phyloP scores from a whole-genome alignment of 1,140 invertebrate genomes.

The Magallana angulata region DNA sequence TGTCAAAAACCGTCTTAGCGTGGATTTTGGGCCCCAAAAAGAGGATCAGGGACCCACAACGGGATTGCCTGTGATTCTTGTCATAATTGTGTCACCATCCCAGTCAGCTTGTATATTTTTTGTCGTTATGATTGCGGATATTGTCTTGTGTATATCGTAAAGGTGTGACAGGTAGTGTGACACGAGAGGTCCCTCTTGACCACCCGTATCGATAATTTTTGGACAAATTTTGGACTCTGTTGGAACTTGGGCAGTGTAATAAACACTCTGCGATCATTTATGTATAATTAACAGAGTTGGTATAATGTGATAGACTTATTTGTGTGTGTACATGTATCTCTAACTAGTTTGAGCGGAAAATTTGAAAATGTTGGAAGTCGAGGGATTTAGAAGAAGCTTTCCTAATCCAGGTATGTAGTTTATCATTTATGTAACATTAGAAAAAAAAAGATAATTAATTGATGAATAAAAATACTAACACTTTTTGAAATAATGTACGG shows the following conservation, averaged over 20 bases:
- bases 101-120: background rate
- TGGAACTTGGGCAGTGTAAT: background rate
- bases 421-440: background rate
- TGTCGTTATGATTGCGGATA: background rate
- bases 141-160: constrained; percentile 23
- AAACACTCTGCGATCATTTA: background rate
- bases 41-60: constrained; percentile 6
- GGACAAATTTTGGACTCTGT: constrained; percentile 24
- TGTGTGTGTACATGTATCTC: background rate
- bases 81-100: constrained; percentile 11
- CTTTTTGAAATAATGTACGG: no score
- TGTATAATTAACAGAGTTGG: background rate
- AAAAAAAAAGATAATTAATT: no score
- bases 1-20: constrained; percentile 29
- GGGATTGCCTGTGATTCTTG: constrained; percentile 14
- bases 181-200: background rate
- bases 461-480: no score
- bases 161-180: constrained; percentile 31
- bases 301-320: constrained; percentile 4
- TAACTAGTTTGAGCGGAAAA: background rate
- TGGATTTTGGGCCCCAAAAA: constrained; percentile 16
- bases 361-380: constrained; percentile 41
- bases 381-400: constrained; percentile 24
- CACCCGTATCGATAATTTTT: constrained; percentile 9
- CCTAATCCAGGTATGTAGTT: constrained; percentile 14